These are phyloP conservation scores for Diorhabda sublineata DNA, from an alignment of 1,140 invertebrate genomes.

Conservation along the genomic window DNA sequence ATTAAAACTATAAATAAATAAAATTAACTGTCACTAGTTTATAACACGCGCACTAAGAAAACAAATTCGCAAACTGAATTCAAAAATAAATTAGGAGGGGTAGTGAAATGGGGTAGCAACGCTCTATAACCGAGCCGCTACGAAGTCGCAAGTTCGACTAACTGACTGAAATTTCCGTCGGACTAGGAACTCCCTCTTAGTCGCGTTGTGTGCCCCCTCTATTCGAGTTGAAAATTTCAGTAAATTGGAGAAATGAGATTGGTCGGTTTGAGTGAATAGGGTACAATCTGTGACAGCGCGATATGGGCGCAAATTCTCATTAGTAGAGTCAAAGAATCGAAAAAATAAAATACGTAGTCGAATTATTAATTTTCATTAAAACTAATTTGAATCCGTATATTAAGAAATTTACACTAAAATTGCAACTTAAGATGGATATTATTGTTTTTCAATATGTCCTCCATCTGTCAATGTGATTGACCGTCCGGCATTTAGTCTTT, in stretches of 20 bases:
- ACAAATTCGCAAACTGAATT: slow-evolving; percentile 3
- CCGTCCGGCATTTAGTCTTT: too few species aligned
- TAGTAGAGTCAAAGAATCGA: not conserved
- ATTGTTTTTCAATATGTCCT: too few species aligned
- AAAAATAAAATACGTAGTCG: too few species aligned
- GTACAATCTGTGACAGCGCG: slow-evolving; percentile 20
- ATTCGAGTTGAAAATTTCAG: slow-evolving; percentile 17
- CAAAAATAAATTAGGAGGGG: slow-evolving; percentile 16
- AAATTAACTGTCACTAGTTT: not conserved
- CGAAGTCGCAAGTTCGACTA: slow-evolving; percentile 18
- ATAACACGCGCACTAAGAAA: not conserved
- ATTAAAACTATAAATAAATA: not conserved
- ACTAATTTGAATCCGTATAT: too few species aligned
- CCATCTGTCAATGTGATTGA: too few species aligned
- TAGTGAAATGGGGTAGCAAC: slow-evolving; percentile 16
- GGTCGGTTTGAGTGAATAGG: slow-evolving; percentile 19
- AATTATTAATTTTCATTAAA: too few species aligned
- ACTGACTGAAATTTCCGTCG: slow-evolving; percentile 1
- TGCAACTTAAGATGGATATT: too few species aligned
- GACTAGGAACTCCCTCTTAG: slow-evolving; percentile 17
- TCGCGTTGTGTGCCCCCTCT: slow-evolving; percentile 11
- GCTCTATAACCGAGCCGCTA: slow-evolving; percentile 9
- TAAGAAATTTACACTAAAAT: too few species aligned
- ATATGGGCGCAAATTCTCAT: slow-evolving; percentile 11
- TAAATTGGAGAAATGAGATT: slow-evolving; percentile 23